Percentiles rank a stretch among this genome's conserved stretches.
These are phyloP conservation scores for Troides aeacus DNA, from an alignment of 2,888 invertebrate species.

Conservation along the genomic window DNA sequence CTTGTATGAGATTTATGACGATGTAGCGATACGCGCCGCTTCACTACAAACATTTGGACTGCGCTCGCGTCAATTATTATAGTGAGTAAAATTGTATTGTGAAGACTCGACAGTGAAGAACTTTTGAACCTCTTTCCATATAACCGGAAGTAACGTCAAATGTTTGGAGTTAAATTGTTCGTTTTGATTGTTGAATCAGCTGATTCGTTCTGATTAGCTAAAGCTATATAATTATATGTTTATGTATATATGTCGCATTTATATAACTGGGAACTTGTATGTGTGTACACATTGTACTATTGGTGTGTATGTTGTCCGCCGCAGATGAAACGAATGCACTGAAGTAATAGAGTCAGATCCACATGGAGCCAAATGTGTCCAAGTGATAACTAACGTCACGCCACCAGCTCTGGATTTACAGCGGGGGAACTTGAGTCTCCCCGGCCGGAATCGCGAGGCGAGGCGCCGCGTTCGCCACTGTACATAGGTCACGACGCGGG, in stretches of 20 bases:
- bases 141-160: not conserved
- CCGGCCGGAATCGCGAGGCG: constrained; percentile 36
- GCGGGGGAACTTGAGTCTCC: constrained; percentile 45
- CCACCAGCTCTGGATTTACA: constrained; percentile 30
- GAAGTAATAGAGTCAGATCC: too few species aligned
- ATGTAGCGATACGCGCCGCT: not conserved
- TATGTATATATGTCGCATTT: constrained; percentile 76
- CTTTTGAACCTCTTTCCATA: not conserved
- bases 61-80: constrained; percentile 16
- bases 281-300: constrained; percentile 18
- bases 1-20: too few species aligned
- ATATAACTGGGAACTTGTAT: constrained; percentile 45
- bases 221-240: constrained; percentile 38
- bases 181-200: constrained; percentile 4
- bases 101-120: not conserved
- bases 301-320: constrained; percentile 15
- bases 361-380: too few species aligned
- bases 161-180: not conserved
- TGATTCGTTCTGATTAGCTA: constrained; percentile 4
- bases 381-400: not conserved
- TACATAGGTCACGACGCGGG: constrained; percentile 58
- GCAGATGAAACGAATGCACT: not conserved
- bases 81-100: constrained; percentile 1
- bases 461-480: constrained; percentile 42
- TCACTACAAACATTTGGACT: constrained; percentile 8